phyloP scores from a whole-genome alignment of 2,113 vertebrate genomes.

The Coptodon bakossiorum region DNA sequence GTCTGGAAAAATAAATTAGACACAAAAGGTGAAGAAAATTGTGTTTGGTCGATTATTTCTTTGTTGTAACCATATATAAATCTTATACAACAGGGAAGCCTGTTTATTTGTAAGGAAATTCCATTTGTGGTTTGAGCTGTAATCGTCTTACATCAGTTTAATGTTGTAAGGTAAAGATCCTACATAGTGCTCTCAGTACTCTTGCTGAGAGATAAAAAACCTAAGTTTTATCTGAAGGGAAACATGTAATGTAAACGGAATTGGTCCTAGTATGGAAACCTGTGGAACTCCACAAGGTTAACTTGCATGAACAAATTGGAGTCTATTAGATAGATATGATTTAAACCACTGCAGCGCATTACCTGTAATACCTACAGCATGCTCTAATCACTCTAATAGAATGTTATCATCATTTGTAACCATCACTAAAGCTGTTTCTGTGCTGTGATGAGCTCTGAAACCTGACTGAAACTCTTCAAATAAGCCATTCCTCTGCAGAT shows the following conservation, averaged over 20 bases:
- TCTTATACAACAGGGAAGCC: background rate
- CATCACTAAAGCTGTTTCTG: fast-evolving
- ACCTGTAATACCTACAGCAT: background rate
- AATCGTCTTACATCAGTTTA: fast-evolving
- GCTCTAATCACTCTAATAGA: background rate
- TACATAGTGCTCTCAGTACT: background rate
- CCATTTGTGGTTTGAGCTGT: background rate
- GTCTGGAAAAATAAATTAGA: background rate
- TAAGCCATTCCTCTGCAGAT: background rate
- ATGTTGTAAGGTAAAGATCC: background rate
- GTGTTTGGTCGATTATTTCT: background rate
- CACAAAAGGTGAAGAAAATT: background rate
- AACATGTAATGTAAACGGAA: background rate
- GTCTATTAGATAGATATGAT: background rate
- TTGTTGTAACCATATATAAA: background rate
- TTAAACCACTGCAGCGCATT: background rate
- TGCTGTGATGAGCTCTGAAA: background rate
- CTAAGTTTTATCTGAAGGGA: background rate
- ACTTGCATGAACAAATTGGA: background rate
- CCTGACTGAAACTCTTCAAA: background rate
- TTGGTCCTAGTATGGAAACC: background rate
- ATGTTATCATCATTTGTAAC: background rate
- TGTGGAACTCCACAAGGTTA: background rate
- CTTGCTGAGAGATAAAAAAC: background rate
- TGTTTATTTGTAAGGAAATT: background rate